Conservation (phyloP, 1,140 invertebrate genomes). For the Drosophila albomicans region DNA sequence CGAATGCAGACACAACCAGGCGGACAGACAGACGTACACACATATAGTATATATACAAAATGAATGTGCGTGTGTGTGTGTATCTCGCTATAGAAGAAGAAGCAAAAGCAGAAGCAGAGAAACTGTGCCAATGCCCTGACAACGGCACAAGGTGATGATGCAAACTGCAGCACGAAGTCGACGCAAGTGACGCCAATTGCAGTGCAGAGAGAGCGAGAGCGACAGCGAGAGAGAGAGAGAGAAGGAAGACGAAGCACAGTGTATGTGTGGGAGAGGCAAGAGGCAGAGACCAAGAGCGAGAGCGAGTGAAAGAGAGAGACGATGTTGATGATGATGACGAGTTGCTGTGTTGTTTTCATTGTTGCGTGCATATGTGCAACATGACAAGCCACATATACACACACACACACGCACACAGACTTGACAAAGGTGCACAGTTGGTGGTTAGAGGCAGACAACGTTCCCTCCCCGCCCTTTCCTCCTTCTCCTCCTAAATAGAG, state of each 20-base stretch:
- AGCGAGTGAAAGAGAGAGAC: conserved; percentile 1
- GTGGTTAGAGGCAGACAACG: conserved; percentile 46
- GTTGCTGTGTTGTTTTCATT: conserved; percentile 34
- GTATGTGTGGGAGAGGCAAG: background rate
- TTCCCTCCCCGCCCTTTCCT: background rate
- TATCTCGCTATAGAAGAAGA: conserved; percentile 47
- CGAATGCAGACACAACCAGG: conserved; percentile 4
- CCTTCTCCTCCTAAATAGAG: conserved; percentile 12
- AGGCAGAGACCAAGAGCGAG: background rate
- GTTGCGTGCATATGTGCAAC: conserved; percentile 54
- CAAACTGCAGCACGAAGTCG: conserved; percentile 66
- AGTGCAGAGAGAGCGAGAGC: conserved; percentile 24
- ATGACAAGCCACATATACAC: conserved; percentile 61
- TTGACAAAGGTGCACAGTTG: conserved; percentile 47
- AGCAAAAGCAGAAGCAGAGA: conserved; percentile 36
- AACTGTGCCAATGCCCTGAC: conserved; percentile 84
- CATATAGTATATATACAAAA: background rate
- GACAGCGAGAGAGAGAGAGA: background rate
- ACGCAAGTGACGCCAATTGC: conserved; percentile 77
- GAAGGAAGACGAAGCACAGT: background rate
- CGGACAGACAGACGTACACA: conserved; percentile 42
- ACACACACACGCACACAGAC: conserved; percentile 3
- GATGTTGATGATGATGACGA: conserved; percentile 5
- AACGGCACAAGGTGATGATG: conserved; percentile 83
- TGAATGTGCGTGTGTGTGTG: conserved; percentile 15